A percentile compares a stretch with the other conserved stretches of the same genome.
These are phyloP conservation scores for Acronicta psi DNA, from an alignment of 2,888 invertebrate genomes.

Conservation along the genomic window DNA sequence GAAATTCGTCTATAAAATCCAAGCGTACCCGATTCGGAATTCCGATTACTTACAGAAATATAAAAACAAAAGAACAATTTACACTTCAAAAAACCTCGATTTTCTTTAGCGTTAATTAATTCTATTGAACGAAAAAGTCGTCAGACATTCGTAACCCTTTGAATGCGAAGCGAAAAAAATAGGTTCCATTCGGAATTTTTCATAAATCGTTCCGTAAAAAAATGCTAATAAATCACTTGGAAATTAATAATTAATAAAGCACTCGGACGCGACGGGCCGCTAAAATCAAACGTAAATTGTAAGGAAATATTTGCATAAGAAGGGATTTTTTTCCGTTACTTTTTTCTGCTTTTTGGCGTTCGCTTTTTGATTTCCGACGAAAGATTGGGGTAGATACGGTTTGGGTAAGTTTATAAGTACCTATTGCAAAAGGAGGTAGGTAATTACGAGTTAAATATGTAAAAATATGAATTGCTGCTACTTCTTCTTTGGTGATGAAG, in stretches of 20 bases:
- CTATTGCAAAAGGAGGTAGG: constrained; percentile 3
- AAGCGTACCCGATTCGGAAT: constrained; percentile 41
- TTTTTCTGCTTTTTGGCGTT: constrained; percentile 63
- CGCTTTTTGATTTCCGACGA: constrained; percentile 70
- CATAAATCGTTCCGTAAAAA: constrained; percentile 68
- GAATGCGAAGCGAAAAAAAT: constrained; percentile 71
- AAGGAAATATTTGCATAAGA: constrained; percentile 82
- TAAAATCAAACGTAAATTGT: constrained; percentile 82
- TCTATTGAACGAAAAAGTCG: constrained; percentile 73
- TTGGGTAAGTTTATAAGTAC: constrained; percentile 4
- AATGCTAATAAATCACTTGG: constrained; percentile 84
- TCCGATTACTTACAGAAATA: constrained; percentile 53
- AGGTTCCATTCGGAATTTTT: constrained; percentile 61
- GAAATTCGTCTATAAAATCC: constrained; percentile 32
- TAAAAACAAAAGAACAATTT: constrained; percentile 59
- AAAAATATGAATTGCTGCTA: too few species aligned
- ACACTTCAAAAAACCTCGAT: constrained; percentile 59
- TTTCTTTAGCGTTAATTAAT: constrained; percentile 74
- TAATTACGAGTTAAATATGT: too few species aligned
- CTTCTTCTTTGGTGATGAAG: too few species aligned
- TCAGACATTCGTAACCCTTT: constrained; percentile 72
- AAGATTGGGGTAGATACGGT: constrained; percentile 61
- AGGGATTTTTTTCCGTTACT: constrained; percentile 73
- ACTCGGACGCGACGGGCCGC: constrained; percentile 72
- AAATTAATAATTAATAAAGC: constrained; percentile 86